A percentile compares a stretch with the other conserved stretches of the same genome.
phyloP scores from a whole-genome alignment of 2,888 invertebrate species.

The Agrypnus murinus region DNA sequence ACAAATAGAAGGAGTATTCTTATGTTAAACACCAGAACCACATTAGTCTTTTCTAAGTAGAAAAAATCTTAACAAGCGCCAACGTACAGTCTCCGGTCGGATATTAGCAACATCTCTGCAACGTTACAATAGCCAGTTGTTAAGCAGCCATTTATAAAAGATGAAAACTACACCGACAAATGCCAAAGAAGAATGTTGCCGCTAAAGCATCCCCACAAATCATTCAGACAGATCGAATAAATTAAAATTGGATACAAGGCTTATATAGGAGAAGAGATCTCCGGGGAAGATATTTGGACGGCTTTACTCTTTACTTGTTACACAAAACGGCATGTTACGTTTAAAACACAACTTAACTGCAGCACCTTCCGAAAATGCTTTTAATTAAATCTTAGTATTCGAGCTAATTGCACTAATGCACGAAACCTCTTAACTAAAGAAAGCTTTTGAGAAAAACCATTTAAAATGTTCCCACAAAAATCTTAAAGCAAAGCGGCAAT shows the following conservation, averaged over 20 bases:
- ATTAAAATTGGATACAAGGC: conserved; percentile 61
- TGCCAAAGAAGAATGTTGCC: conserved; percentile 58
- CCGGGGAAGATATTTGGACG: conserved; percentile 39
- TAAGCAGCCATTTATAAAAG: conserved; percentile 55
- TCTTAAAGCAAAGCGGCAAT: too few relatives aligned
- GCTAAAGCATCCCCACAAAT: conserved; percentile 59
- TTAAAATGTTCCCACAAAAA: too few relatives aligned
- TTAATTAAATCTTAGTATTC: neutral
- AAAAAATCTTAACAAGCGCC: conserved; percentile 31
- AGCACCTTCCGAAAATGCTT: neutral
- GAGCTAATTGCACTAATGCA: neutral
- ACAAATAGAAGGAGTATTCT: too few relatives aligned
- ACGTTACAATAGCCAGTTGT: conserved; percentile 43
- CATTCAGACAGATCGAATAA: conserved; percentile 62
- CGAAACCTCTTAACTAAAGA: neutral
- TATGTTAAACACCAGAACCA: conserved; percentile 18
- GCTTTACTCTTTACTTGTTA: neutral
- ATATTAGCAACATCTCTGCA: conserved; percentile 23
- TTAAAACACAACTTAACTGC: neutral
- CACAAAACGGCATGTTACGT: conserved; percentile 19
- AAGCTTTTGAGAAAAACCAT: too few relatives aligned
- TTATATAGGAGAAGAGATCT: conserved; percentile 50
- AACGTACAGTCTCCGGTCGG: conserved; percentile 11
- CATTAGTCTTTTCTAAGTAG: conserved; percentile 9
- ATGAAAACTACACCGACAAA: conserved; percentile 57